Base-by-base conservation (phyloP, 2,888 invertebrate species). In the Campoplex nolae region DNA sequence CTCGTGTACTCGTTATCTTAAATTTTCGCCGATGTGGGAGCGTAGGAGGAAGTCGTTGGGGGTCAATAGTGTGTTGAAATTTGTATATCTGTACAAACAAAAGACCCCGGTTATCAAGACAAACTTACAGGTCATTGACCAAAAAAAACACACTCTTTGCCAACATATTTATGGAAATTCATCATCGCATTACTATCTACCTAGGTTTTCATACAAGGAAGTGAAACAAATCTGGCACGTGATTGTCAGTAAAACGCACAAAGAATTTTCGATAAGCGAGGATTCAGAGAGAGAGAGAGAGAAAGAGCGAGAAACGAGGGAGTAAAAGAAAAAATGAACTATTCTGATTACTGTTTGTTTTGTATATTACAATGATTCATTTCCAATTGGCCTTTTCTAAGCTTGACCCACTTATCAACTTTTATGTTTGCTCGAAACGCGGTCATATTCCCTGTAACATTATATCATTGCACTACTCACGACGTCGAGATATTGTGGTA, bases 341-440 rank as follows among this genome's bases (percentile, higher is more conserved):
- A 88, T 89, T 89, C 89, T 89, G 91, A 92, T 91, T 88, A 89
- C 84, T 89, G 88, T 90, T 90, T 90, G 84, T 88, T 90, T 90
- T 89, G 84, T 88, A 85, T 86, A 88, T 88, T 89, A 89, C 89
- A 91, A 90, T 86, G 89, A 90, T 82, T 89, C 86, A 90, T 87
- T 91, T 90, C 88, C 84, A 83, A 90, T 91, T 89, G 90, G 90
- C 88, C 89, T 90, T 89, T 90, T 90, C 89, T 91, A 93, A 90
- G 90, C 91, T 87, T 91, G 92, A 92, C 92, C 92, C 89, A 92
- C 88, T 92, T 93, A 91, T 88, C 86, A 90, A 87, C n/a, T 89
- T 86, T 83, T 77, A 71, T 76, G 68, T 85, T 86, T 83, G 68
- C 54, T 74, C 32, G 56, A 71, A 85, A 82, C 71, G 70, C 81